Evolutionary conservation across 2,888 invertebrate species (phyloP).

Genomic region (Seladonia tumulorum): DNA sequence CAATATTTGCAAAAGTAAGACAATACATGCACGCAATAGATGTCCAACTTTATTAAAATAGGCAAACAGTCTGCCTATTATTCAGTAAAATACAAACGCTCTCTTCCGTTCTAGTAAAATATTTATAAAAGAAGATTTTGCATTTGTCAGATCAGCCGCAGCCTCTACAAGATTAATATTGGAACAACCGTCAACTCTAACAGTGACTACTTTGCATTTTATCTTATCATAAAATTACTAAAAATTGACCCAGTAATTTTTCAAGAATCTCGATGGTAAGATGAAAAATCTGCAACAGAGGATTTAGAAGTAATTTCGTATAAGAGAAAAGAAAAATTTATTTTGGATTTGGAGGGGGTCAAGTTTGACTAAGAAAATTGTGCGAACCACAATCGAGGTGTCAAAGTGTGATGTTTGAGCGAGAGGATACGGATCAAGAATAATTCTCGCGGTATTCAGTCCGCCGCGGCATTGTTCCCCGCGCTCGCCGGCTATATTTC

Average conservation of each 20-base stretch:
- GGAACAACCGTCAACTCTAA: not conserved
- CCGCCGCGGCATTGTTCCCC: not conserved
- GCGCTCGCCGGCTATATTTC: slow-evolving; percentile 4
- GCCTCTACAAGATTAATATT: not conserved
- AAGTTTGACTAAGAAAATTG: not conserved
- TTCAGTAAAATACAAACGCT: not conserved
- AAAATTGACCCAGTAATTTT: not conserved
- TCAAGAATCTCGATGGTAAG: not conserved
- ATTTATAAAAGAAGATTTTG: not conserved
- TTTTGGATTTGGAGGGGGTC: not conserved
- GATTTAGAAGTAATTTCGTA: not conserved
- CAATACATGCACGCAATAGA: not conserved
- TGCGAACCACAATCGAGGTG: not conserved
- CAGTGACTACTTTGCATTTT: not conserved
- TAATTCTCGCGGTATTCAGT: not conserved
- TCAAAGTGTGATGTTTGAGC: not conserved
- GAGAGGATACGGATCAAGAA: slow-evolving; percentile 8
- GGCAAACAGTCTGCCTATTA: not conserved
- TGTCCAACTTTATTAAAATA: not conserved
- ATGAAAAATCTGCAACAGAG: not conserved
- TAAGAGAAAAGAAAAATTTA: not conserved
- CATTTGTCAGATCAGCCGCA: not conserved
- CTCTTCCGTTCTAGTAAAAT: not conserved
- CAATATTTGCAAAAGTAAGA: not conserved
- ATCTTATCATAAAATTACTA: not conserved